These are phyloP conservation scores for Pipistrellus pygmaeus DNA, from an alignment of 2,797 vertebrate species.

Conservation along the genomic window DNA sequence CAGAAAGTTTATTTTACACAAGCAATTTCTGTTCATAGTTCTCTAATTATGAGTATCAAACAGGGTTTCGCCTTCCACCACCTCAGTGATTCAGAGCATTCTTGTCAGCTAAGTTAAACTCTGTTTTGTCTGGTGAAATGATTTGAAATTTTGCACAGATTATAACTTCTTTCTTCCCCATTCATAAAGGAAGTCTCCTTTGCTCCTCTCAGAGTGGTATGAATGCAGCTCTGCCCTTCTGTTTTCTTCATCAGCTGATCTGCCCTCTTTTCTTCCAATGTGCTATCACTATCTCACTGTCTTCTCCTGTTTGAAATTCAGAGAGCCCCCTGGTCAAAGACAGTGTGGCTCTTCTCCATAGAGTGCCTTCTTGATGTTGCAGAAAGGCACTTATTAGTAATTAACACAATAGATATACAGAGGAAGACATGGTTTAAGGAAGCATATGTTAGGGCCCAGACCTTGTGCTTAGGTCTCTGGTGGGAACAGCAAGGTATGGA, in stretches of 20 bases:
- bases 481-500: background rate
- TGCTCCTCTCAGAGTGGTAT: background rate
- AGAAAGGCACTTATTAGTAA: background rate
- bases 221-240: background rate
- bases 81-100: constrained; percentile 75
- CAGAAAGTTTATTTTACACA: constrained; percentile 77
- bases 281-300: background rate
- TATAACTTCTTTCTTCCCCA: background rate
- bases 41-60: constrained; percentile 72
- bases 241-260: background rate
- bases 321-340: background rate
- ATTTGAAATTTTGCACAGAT: constrained; percentile 13
- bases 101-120: constrained; percentile 57
- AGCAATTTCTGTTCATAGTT: constrained; percentile 75
- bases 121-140: constrained; percentile 60
- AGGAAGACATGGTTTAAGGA: background rate
- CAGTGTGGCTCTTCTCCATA: background rate
- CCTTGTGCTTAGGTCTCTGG: background rate
- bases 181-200: constrained; percentile 5
- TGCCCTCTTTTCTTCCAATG: background rate
- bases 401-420: background rate
- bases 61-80: constrained; percentile 56
- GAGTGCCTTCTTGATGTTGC: background rate
- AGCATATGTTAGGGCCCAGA: background rate
- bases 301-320: constrained; percentile 39